A percentile compares a stretch with the other conserved stretches of the same genome.
These are phyloP conservation scores for Saxicola maurus DNA, from an alignment of 2,797 vertebrate genomes.

Conservation along the genomic window DNA sequence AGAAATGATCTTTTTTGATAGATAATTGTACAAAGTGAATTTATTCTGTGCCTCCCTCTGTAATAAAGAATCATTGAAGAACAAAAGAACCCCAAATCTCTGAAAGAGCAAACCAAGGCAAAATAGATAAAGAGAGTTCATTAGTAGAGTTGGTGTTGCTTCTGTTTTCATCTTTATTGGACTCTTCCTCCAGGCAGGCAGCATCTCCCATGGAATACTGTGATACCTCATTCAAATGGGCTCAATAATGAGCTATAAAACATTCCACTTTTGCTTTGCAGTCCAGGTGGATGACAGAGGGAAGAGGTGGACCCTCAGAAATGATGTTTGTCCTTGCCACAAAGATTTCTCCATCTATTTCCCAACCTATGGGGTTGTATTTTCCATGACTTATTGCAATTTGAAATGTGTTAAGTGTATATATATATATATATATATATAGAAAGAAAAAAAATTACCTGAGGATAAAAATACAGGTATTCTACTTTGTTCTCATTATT, in stretches of 20 bases:
- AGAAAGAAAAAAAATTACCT: not conserved
- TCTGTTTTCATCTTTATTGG: not conserved
- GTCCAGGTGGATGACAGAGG: not conserved
- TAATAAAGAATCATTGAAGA: not conserved
- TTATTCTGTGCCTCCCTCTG: not conserved
- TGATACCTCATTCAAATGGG: not conserved
- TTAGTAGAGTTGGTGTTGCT: not conserved
- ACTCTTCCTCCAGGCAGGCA: not conserved
- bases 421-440: too few species aligned
- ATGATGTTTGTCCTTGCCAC: not conserved
- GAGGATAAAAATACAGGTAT: not conserved
- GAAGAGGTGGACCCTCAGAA: not conserved
- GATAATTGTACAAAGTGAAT: not conserved
- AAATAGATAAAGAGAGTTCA: not conserved
- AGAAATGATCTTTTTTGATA: not conserved
- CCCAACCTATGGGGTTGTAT: fast-evolving
- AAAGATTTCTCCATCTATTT: not conserved
- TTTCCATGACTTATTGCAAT: not conserved
- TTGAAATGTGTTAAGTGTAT: not conserved
- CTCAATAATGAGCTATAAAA: not conserved
- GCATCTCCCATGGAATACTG: not conserved
- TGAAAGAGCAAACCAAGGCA: not conserved
- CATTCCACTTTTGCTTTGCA: not conserved
- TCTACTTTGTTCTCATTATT: not conserved
- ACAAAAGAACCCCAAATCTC: not conserved